A percentile compares a stretch with the other conserved stretches of the same genome.
phyloP scores from a whole-genome alignment of 2,888 invertebrate genomes.

The Eupeodes latifasciatus region DNA sequence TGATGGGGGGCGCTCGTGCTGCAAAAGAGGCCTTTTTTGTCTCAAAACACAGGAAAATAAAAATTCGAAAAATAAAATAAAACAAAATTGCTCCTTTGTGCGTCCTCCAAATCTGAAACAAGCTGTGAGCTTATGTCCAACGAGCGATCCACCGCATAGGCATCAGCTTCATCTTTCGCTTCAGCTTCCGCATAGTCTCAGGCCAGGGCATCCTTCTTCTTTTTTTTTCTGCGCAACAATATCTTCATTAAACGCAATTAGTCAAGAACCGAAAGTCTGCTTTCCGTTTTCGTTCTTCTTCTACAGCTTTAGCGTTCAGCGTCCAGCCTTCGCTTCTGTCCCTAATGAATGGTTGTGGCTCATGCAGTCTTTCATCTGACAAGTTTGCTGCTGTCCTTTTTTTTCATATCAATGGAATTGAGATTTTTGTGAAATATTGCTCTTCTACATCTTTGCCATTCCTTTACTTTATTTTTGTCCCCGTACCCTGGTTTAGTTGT shows the following conservation, averaged over 20 bases:
- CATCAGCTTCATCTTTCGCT: slow-evolving; percentile 2
- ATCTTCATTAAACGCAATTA: slow-evolving; percentile 73
- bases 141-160: slow-evolving; percentile 55
- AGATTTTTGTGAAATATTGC: slow-evolving; percentile 69
- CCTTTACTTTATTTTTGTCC: neutral
- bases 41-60: neutral
- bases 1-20: slow-evolving; percentile 39
- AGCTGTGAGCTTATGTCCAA: slow-evolving; percentile 41
- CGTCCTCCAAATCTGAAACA: slow-evolving; percentile 49
- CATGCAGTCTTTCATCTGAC: slow-evolving; percentile 70
- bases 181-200: neutral
- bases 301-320: neutral
- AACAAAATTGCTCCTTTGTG: slow-evolving; percentile 55
- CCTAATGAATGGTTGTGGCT: slow-evolving; percentile 72
- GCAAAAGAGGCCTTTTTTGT: slow-evolving; percentile 45
- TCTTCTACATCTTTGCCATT: slow-evolving; percentile 56
- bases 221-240: slow-evolving; percentile 50
- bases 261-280: slow-evolving; percentile 70
- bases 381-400: slow-evolving; percentile 68
- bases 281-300: slow-evolving; percentile 40
- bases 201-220: slow-evolving; percentile 36
- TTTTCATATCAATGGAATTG: slow-evolving; percentile 72
- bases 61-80: slow-evolving; percentile 34
- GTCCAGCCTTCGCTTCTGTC: slow-evolving; percentile 35
- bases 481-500: neutral